Evolutionary conservation across 2,113 vertebrate species (phyloP).

Genomic region (Charina bottae): DNA sequence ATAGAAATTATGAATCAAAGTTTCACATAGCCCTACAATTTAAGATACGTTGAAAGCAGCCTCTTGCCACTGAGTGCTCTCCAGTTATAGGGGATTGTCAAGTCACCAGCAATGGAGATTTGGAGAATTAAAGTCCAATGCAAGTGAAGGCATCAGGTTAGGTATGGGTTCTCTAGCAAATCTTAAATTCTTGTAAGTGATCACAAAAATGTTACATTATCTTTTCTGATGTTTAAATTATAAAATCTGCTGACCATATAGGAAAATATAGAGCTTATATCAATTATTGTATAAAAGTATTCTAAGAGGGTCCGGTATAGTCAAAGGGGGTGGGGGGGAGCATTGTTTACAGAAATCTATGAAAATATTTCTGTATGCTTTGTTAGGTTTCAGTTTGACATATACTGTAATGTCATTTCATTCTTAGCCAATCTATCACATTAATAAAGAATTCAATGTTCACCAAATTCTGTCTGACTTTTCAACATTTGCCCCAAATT

Average conservation of each 20-base stretch:
- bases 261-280: not conserved
- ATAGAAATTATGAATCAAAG: not conserved
- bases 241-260: not conserved
- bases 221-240: not conserved
- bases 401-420: not conserved
- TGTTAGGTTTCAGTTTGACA: not conserved
- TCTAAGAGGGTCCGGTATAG: not conserved
- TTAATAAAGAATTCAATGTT: constrained; percentile 20
- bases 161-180: not conserved
- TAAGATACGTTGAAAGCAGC: not conserved
- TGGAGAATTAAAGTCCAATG: not conserved
- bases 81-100: not conserved
- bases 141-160: not conserved
- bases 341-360: not conserved
- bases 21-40: not conserved
- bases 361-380: not conserved
- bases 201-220: not conserved
- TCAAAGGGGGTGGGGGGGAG: not conserved
- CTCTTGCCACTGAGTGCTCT: not conserved
- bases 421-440: not conserved
- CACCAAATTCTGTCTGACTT: constrained; percentile 20
- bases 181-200: not conserved
- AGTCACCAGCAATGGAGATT: not conserved
- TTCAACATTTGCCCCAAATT: constrained; percentile 25
- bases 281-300: not conserved